These are phyloP conservation scores for Discoglossus pictus DNA, from an alignment of 2,797 vertebrate genomes.

Conservation along the genomic window DNA sequence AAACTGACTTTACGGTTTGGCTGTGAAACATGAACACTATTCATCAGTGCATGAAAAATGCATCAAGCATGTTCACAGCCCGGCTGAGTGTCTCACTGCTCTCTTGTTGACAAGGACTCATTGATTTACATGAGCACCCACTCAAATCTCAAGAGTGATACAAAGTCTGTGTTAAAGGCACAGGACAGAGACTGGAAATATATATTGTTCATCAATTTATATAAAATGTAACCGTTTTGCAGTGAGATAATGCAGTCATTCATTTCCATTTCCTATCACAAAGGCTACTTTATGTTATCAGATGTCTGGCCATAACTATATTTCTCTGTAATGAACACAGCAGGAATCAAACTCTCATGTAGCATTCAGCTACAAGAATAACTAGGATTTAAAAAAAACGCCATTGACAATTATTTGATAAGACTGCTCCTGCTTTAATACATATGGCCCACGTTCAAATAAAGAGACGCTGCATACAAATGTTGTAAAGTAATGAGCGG, in stretches of 20 bases:
- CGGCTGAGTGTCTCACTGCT: not conserved
- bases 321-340: no score
- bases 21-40: conserved; percentile 14
- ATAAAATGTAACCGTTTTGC: no score
- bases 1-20: not conserved
- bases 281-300: not conserved
- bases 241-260: not conserved
- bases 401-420: no score
- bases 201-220: not conserved
- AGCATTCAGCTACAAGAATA: no score
- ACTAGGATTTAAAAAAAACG: no score
- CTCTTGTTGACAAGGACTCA: conserved; percentile 17
- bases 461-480: no score
- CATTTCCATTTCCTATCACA: not conserved
- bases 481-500: no score
- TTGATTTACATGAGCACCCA: conserved; percentile 38
- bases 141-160: conserved; percentile 6
- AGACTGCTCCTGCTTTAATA: no score
- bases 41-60: conserved; percentile 22
- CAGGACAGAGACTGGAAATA: not conserved
- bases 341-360: no score
- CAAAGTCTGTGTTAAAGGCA: conserved; percentile 3
- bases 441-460: no score
- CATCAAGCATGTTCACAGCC: not conserved
- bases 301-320: no score